Percentiles rank a stretch among this genome's conserved stretches.
phyloP scores from a whole-genome alignment of 2,113 vertebrate species.

The Actenoides lindsayi region DNA sequence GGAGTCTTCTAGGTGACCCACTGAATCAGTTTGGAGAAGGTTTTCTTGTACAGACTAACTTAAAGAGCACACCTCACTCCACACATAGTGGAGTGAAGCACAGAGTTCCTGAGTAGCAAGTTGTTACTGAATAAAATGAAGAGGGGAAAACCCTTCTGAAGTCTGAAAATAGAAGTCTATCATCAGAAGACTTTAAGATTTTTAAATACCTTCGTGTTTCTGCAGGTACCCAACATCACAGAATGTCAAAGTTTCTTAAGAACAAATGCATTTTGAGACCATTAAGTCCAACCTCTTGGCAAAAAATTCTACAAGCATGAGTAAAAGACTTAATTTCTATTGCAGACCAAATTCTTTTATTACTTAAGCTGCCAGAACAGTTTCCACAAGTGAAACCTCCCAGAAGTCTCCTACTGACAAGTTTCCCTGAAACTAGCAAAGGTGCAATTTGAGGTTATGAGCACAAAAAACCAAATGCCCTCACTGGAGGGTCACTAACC shows the following conservation, averaged over 20 bases:
- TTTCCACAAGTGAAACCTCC: not conserved
- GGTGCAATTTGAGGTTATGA: not conserved
- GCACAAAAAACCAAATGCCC: not conserved
- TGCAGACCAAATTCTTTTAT: not conserved
- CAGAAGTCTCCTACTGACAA: not conserved
- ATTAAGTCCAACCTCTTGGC: not conserved
- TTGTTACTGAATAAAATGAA: not conserved
- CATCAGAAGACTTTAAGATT: not conserved
- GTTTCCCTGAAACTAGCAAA: not conserved
- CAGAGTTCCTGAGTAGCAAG: not conserved
- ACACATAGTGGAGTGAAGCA: not conserved
- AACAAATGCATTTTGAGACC: not conserved
- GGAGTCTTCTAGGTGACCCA: not conserved
- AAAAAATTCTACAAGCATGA: not conserved
- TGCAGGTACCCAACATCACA: not conserved
- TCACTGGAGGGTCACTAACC: not conserved
- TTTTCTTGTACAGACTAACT: not conserved
- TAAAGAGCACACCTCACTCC: not conserved
- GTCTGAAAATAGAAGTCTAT: not conserved
- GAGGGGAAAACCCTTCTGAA: not conserved
- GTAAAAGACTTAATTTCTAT: not conserved
- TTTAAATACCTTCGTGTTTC: not conserved
- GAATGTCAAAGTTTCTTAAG: not conserved
- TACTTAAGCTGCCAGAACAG: not conserved
- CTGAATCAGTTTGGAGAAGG: not conserved